Base-by-base conservation (phyloP, 2,797 vertebrate species). In the Falco biarmicus region DNA sequence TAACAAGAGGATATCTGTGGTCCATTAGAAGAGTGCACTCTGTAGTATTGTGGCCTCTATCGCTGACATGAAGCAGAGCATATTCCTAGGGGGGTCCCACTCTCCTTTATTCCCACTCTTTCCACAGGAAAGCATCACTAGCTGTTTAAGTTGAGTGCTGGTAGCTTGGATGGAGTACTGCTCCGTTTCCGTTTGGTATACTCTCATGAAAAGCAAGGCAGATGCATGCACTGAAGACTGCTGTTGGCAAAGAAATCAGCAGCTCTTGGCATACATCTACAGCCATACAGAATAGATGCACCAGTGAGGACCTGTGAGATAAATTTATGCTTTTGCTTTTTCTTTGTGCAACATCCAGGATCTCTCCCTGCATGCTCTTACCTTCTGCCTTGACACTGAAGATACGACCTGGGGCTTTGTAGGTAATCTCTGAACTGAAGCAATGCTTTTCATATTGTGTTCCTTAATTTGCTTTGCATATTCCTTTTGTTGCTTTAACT, bases 381-480 rank as follows among this genome's bases (percentile, higher is more conserved):
- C 99, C 99, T 99, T 99, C 84, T 97, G 98, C 73, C 99, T 98
- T 86, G 98, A 96, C 56, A 81, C 24, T 15, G 53, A 60, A 1
- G 95, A 28, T 66, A 96, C 94, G 56, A 95, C 97, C 87, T 98
- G 96, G 5, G 93, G 88, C 61, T 98, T 98, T 56, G 95, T 96
- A 70, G 98, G 95, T 6, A 91, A 87, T 80, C 98, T 97, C 93
- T 97, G 96, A 64, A 96, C 93, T 15, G 93, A 97, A 78, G 97
- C 96, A 12, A 96, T 97, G 15, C 94, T 98, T 93, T 92, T 99
- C 98, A 98, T 98, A 97, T 99, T 99, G 82, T 98, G 97, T 45
- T 99, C 98, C 8, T 98, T 98, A 92, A 99, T 97, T 87, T 98
- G 98, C 94, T 98, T 98, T 97, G 99, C 98, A 93, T 99, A 99